Conservation (phyloP, 2,113 vertebrate species). For the Bothrops jararaca region DNA sequence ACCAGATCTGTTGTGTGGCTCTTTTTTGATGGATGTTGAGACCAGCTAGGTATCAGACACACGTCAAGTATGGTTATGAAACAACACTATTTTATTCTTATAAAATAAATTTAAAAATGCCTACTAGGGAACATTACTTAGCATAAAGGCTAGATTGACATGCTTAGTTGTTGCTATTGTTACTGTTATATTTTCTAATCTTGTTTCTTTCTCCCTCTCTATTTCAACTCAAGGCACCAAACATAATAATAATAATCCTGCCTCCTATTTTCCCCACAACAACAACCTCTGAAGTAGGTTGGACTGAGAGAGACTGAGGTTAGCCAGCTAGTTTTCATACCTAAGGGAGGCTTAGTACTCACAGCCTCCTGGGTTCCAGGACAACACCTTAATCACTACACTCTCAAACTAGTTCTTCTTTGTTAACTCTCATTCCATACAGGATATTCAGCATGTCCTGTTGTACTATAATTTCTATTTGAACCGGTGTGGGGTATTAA, state of each 20-base stretch:
- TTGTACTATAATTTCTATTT: background rate
- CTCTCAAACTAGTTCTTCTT: background rate
- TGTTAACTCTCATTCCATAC: background rate
- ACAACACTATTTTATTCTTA: background rate
- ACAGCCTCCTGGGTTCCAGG: background rate
- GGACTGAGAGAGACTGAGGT: background rate
- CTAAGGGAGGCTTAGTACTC: background rate
- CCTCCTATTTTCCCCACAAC: background rate
- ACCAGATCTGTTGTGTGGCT: background rate
- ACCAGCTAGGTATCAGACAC: background rate
- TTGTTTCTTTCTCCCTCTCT: background rate
- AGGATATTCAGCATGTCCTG: background rate
- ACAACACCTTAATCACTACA: background rate
- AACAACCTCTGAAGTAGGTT: background rate
- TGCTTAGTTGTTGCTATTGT: background rate
- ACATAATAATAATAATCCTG: background rate
- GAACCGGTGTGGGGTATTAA: background rate
- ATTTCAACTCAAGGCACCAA: background rate
- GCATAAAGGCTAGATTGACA: background rate
- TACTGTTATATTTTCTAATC: background rate
- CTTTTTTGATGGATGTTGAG: background rate
- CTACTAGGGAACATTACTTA: background rate
- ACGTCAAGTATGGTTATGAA: background rate
- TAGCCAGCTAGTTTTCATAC: background rate
- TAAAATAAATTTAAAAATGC: background rate